Evolutionary conservation across 2,113 vertebrate species (phyloP), one percentile per base, ranked within the genome.

Genomic region (Siphamia tubifer): DNA sequence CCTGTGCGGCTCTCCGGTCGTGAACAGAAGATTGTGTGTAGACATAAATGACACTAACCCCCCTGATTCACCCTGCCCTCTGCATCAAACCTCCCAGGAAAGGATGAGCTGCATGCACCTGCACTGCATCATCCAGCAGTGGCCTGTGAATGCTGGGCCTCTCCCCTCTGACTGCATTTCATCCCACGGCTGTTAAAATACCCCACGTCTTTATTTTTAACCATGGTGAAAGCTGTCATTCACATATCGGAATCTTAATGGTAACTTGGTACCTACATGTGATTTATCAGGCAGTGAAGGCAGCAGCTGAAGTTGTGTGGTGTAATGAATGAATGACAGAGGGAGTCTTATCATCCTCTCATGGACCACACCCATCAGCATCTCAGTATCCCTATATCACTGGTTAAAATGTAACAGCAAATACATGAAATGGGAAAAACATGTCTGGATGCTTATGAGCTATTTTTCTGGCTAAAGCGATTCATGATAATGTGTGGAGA

Each of bases 291-390:
- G 3, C 30, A 24, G 34, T 9, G 2, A 25, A 61, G 6, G 19
- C 51, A 53, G 63, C 49, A 5, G 0, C 2, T 47, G 11, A 16
- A 23, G 16, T 28, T 25, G 20, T 35, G n/a, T 32, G 19, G 25
- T 15, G 17, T 23, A 49, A 7, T 8, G 2, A 8, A 15, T 74
- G 52, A 51, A 21, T 53, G 64, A 8, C 32, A 67, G 5, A 13
- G 11, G 3, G 10, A 21, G 39, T 70, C 21, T 49, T 1, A 13
- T 30, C 43, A 39, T 23, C 28, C 27, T 45, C 51, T 75, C 49
- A 56, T 16, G 70, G 74, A 67, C 87, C 85, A 86, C 87, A 84
- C 87, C 87, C 87, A 81, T 68, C 31, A 73, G 53, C 52, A 35
- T 62, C 62, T 25, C 36, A 20, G 15, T 28, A 24, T 51, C 38